Evolutionary conservation across 2,888 invertebrate genomes (phyloP), one percentile per base, ranked within the genome.

Genomic region (Drosophila buzzatii): DNA sequence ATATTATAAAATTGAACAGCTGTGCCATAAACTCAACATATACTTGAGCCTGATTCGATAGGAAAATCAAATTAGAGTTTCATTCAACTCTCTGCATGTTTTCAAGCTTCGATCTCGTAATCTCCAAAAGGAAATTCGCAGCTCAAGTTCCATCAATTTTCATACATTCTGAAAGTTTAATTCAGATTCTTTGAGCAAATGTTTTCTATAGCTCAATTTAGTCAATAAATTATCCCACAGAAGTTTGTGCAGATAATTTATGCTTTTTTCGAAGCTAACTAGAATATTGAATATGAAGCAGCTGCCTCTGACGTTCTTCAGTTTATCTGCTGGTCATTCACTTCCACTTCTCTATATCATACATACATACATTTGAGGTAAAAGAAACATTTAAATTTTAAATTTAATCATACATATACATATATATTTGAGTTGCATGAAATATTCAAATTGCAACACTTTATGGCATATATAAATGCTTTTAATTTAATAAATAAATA

Each of bases 251-350:
- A 31, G 16, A 10, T 10, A 31, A 31, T 31, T 49, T n/a, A 49
- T 49, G 4, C 31, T 1, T 5, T 31, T n/a, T 9, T 16, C 27
- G 27, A 16, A 27, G 27, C 27, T 16, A 8, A 27, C 16, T 27
- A 3, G 47, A n/a, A 47, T 47, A 27, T n/a, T 27, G 27, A 27
- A 47, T 47, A 47, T 31, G n/a, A 31, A 33, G 6, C 31, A 49
- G 31, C 12, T 31, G 18, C 45, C 27, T 3, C 8, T 10, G n/a
- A 14, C 7, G 6, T 1, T 18, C 2, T 7, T 45, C 27, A n/a
- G n/a, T 9, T 27, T 10, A 31, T 47, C 27, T 18, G 10, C 12
- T n/a, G 49, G 49, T 49, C 49, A 49, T 49, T 49, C 49, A 49
- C 49, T 49, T 12, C 0, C 10, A 10, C 9, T n/a, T n/a, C n/a